These are phyloP conservation scores for Drosophila athabasca DNA, from an alignment of 1,140 invertebrate species.

Conservation along the genomic window DNA sequence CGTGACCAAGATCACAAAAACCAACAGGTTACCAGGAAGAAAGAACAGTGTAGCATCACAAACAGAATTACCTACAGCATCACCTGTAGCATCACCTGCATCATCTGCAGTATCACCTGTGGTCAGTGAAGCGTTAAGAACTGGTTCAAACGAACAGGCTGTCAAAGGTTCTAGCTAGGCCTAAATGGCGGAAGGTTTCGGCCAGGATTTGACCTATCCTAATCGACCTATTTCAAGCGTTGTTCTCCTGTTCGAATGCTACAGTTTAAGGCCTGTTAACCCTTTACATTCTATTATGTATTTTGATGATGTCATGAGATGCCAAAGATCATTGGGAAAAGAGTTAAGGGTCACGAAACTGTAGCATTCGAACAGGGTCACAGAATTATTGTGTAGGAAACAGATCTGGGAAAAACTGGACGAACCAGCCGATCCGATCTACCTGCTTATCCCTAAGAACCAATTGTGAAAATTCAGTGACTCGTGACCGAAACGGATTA, in stretches of 20 bases:
- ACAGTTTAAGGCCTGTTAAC: slow-evolving; percentile 22
- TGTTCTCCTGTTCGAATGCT: slow-evolving; percentile 36
- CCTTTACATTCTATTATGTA: neutral
- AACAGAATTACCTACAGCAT: too few species aligned
- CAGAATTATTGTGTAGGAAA: slow-evolving; percentile 5
- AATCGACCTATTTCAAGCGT: neutral
- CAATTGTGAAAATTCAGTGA: slow-evolving; percentile 31
- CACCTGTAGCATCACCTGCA: neutral
- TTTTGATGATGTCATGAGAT: neutral
- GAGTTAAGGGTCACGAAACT: slow-evolving; percentile 42
- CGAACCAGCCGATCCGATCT: neutral
- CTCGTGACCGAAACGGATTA: slow-evolving; percentile 34
- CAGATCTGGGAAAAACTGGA: neutral
- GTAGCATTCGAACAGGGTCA: slow-evolving; percentile 34
- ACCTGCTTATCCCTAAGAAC: neutral
- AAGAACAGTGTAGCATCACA: too few species aligned
- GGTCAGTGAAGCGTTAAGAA: neutral
- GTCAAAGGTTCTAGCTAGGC: neutral
- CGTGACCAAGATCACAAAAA: slow-evolving; percentile 33
- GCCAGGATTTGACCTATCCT: neutral
- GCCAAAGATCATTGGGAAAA: neutral
- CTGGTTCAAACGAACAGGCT: neutral
- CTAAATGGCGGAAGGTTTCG: neutral
- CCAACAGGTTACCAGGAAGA: slow-evolving; percentile 34
- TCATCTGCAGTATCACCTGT: neutral